Evolutionary conservation across 2,888 invertebrate genomes (phyloP), one percentile per base, ranked within the genome.

Genomic region (Drosophila mettleri): DNA sequence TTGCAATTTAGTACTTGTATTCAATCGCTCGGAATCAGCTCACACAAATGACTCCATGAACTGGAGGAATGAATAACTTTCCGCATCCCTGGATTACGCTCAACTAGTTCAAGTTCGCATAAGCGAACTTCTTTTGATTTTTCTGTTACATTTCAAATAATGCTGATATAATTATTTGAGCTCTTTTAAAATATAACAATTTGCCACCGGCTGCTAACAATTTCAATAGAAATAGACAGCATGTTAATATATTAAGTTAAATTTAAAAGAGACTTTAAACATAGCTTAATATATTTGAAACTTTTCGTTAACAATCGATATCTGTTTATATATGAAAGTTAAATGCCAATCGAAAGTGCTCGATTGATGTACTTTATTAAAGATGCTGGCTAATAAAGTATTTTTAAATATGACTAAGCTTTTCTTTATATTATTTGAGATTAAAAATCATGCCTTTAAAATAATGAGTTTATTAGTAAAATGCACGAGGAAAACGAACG

Each of bases 1-100:
- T 60, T 65, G 70, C 73, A 51, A 65, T 53, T 76, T 57, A 18
- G 27, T n/a, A 27, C 18, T 52, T 62, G 45, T 45, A 46, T 38
- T 52, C 24, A 31, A 46, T 63, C 24, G 63, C 24, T 59, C 43
- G 36, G 36, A 34, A 31, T 33, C 24, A 24, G 54, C 34, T 34
- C 27, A 22, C n/a, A 27, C 33, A 18, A 58, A 34, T 59, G 27
- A 49, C 33, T 59, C 34, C 8, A n/a, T 38, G 33, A 54, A 33
- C 54, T 33, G 33, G 24, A 14, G 7, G n/a, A 9, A 8, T 29
- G 41, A 51, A 36, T 29, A 18, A 49, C n/a, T 22, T 12, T 34
- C 38, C 38, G 18, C n/a, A n/a, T 12, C 33, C 59, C 33, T 39
- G 33, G 33, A 59, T 20, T 27, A 14, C 18, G 60, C 20, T 62